Evolutionary conservation across 2,113 vertebrate genomes (phyloP).

Genomic region (Festucalex cinctus): DNA sequence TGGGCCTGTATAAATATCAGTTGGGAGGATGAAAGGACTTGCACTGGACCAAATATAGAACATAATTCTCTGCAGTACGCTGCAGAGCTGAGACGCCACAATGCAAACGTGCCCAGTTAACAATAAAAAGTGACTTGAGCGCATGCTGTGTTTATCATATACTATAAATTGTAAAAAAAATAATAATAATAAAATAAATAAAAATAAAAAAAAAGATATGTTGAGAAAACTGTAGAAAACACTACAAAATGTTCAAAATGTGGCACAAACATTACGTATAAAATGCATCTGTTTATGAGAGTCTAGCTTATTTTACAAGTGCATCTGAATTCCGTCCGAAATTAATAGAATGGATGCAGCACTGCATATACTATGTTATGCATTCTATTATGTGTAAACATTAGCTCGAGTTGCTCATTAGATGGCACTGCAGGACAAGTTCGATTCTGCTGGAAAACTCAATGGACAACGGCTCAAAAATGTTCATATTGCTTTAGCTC

Average conservation of each 20-base stretch:
- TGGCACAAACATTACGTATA: conserved; percentile 31
- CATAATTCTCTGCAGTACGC: conserved; percentile 29
- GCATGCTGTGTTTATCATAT: conserved; percentile 31
- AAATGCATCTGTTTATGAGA: conserved; percentile 3
- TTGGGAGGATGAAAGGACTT: conserved; percentile 19
- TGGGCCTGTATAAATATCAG: conserved; percentile 32
- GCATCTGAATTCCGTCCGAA: conserved; percentile 1
- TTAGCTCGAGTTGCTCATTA: conserved; percentile 51
- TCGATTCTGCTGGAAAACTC: conserved; percentile 45
- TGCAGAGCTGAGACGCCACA: conserved; percentile 15
- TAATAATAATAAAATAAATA: no score
- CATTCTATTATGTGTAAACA: conserved; percentile 40
- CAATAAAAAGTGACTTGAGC: conserved; percentile 20
- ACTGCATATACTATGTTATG: conserved; percentile 11
- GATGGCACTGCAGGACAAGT: conserved; percentile 64
- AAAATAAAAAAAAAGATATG: no score
- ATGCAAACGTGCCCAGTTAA: conserved; percentile 19
- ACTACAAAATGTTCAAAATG: conserved; percentile 29
- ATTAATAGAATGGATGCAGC: conserved; percentile 1
- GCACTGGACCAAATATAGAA: conserved; percentile 28
- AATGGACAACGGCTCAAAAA: conserved; percentile 38
- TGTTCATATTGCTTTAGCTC: conserved; percentile 65
- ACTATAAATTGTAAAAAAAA: conserved; percentile 24
- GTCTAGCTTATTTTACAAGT: conserved; percentile 1
- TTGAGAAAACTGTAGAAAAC: conserved; percentile 16